These are phyloP conservation scores for Nipponia nippon DNA, from an alignment of 2,113 vertebrate species.

Conservation along the genomic window DNA sequence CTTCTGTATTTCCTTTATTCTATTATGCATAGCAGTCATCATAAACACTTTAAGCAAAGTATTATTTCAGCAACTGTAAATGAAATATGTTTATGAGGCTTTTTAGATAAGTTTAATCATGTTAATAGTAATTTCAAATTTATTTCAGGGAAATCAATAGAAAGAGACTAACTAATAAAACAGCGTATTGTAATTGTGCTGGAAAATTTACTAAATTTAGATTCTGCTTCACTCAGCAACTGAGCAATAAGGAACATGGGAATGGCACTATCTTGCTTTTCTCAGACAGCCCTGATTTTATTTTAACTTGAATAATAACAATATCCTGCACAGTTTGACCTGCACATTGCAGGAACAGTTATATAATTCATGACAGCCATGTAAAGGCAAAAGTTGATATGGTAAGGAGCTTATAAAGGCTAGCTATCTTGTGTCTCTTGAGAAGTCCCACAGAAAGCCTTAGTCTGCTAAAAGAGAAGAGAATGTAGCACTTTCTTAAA, in stretches of 20 bases:
- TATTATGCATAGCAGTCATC: not conserved
- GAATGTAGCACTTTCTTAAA: not conserved
- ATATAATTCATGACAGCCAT: not conserved
- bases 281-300: constrained; percentile 39
- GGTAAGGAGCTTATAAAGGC: not conserved
- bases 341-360: not conserved
- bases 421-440: not conserved
- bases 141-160: not conserved
- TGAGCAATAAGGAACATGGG: constrained; percentile 18
- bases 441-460: not conserved
- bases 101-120: not conserved
- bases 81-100: not conserved
- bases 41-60: not conserved
- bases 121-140: not conserved
- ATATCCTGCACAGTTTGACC: not conserved
- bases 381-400: not conserved
- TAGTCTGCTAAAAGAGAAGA: not conserved
- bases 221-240: not conserved
- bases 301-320: constrained; percentile 50
- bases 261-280: constrained; percentile 3
- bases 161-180: not conserved
- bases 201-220: constrained; percentile 56
- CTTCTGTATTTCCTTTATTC: not conserved
- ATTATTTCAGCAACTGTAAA: not conserved
- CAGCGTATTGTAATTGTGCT: not conserved